Percentiles rank a stretch among this genome's conserved stretches.
Evolutionary conservation across 2,113 vertebrate species (phyloP).

Genomic region (Talpa occidentalis): DNA sequence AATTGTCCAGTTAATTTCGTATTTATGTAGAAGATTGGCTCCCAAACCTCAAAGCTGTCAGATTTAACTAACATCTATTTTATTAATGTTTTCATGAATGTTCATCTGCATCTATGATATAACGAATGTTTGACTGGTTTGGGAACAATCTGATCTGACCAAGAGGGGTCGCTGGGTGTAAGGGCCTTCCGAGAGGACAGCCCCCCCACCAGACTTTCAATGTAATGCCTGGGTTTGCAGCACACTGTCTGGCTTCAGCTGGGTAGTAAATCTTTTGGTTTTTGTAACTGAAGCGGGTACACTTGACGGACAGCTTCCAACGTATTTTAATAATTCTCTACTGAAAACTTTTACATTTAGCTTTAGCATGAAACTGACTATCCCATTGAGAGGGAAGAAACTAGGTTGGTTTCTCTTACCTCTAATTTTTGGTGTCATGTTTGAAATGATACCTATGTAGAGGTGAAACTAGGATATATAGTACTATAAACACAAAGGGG

Average conservation of each 20-base stretch:
- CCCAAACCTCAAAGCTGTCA: conserved; percentile 9
- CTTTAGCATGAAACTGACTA: neutral
- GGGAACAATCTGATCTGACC: neutral
- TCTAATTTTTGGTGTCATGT: neutral
- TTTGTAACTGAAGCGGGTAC: neutral
- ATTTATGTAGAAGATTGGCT: neutral
- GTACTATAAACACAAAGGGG: neutral
- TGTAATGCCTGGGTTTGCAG: neutral
- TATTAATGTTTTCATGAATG: neutral
- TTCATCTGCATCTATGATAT: neutral
- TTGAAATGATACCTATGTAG: neutral
- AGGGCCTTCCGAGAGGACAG: neutral
- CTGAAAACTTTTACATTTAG: neutral
- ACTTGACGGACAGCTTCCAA: neutral
- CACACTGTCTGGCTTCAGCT: neutral
- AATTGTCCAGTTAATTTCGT: neutral
- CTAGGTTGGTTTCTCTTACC: neutral
- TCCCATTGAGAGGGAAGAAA: neutral
- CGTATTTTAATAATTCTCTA: neutral
- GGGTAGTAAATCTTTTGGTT: neutral
- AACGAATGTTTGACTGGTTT: neutral
- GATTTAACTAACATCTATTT: conserved; percentile 12
- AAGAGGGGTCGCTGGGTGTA: neutral
- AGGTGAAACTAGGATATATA: neutral
- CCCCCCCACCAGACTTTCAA: neutral